phyloP scores from a whole-genome alignment of 2,888 invertebrate genomes.

The Lithophane leautieri region DNA sequence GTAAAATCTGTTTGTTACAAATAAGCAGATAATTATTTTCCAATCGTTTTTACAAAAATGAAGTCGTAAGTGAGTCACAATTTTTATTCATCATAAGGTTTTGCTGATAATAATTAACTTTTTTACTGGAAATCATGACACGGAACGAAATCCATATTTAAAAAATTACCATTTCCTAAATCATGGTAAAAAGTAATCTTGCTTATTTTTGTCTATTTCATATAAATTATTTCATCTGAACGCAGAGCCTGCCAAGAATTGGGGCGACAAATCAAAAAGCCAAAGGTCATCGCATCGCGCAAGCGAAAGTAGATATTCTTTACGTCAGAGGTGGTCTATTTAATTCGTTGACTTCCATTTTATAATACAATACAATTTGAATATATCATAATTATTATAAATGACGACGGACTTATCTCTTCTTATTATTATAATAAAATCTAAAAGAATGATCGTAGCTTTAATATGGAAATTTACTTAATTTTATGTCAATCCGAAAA shows the following conservation, averaged over 20 bases:
- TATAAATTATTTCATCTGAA: constrained; percentile 8
- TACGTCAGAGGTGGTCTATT: constrained; percentile 39
- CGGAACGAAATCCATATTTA: background rate
- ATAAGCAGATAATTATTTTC: background rate
- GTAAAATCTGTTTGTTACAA: background rate
- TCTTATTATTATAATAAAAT: background rate
- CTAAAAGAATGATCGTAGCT: background rate
- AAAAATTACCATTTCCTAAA: background rate
- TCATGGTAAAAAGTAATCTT: background rate
- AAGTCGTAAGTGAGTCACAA: background rate
- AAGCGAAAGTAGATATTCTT: constrained; percentile 48
- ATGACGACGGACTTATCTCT: background rate
- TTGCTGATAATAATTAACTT: background rate
- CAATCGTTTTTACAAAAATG: background rate
- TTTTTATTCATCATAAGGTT: background rate
- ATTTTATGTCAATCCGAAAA: background rate
- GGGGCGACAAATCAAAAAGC: constrained; percentile 43
- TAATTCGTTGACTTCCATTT: constrained; percentile 3
- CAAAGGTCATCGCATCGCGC: constrained; percentile 44
- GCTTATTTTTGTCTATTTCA: background rate
- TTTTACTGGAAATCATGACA: too few relatives aligned
- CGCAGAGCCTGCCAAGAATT: constrained; percentile 12
- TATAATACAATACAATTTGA: background rate
- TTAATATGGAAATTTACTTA: background rate
- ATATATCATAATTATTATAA: background rate